phyloP scores from a whole-genome alignment of 1,140 invertebrate species.

The Halyomorpha halys region DNA sequence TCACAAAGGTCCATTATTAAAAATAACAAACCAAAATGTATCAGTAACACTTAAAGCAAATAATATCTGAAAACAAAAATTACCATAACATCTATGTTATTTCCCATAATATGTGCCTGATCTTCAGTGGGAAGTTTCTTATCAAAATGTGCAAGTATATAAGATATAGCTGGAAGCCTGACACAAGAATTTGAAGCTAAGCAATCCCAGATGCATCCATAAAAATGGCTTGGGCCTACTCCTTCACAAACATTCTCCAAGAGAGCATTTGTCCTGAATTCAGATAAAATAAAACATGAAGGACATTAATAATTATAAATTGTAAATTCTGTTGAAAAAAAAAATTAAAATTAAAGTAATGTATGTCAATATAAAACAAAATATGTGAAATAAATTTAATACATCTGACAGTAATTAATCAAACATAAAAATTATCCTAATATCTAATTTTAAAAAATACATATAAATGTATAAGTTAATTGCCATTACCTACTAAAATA shows the following conservation, averaged over 20 bases:
- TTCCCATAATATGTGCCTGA: slow-evolving; percentile 76
- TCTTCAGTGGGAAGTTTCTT: slow-evolving; percentile 71
- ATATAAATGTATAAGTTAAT: too few relatives aligned
- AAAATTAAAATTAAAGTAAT: too few relatives aligned
- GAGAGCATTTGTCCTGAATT: slow-evolving; percentile 57
- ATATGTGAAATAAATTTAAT: too few relatives aligned
- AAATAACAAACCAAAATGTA: too few relatives aligned
- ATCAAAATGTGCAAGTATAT: slow-evolving; percentile 72
- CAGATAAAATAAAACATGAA: slow-evolving; percentile 6
- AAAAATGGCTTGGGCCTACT: slow-evolving; percentile 71
- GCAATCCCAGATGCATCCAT: slow-evolving; percentile 82
- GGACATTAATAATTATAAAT: too few relatives aligned
- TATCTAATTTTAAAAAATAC: too few relatives aligned
- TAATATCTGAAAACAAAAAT: slow-evolving; percentile 25
- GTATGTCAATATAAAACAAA: too few relatives aligned
- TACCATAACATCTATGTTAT: slow-evolving; percentile 75
- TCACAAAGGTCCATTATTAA: too few relatives aligned
- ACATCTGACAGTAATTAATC: too few relatives aligned
- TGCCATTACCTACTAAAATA: slow-evolving; percentile 61
- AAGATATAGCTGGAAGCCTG: slow-evolving; percentile 74
- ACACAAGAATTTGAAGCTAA: slow-evolving; percentile 70
- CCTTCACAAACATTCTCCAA: slow-evolving; percentile 69
- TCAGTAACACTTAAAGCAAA: too few relatives aligned
- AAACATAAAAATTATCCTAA: too few relatives aligned
- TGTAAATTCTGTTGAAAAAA: too few relatives aligned